These are phyloP conservation scores for Trichomycterus rosablanca DNA, from an alignment of 2,113 vertebrate species.

Conservation along the genomic window DNA sequence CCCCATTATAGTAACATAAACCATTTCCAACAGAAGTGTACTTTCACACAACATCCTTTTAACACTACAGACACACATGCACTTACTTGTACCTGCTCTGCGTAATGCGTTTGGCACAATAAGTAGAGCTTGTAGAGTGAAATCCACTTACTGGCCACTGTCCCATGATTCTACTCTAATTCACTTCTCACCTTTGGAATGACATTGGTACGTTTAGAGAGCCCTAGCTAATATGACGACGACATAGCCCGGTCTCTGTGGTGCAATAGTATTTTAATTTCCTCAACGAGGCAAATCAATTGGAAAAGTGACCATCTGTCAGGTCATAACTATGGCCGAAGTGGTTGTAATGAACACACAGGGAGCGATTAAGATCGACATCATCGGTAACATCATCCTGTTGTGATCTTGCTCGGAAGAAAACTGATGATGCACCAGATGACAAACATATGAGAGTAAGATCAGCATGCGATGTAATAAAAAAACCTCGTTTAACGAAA, in stretches of 20 bases:
- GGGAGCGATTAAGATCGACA: conserved; percentile 62
- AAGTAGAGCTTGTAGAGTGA: not conserved
- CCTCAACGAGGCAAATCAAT: conserved; percentile 79
- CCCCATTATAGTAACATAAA: conserved; percentile 12
- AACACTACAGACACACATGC: not conserved
- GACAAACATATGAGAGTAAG: conserved; percentile 43
- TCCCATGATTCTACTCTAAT: conserved; percentile 68
- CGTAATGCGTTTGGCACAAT: not conserved
- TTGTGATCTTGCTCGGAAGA: conserved; percentile 42
- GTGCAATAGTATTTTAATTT: conserved; percentile 80
- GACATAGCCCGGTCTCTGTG: conserved; percentile 73
- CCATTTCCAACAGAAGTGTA: not conserved
- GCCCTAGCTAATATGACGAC: conserved; percentile 66
- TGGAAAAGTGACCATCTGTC: conserved; percentile 87
- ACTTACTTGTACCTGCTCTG: not conserved
- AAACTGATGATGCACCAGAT: conserved; percentile 42
- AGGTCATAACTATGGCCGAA: conserved; percentile 65
- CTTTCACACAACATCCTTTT: not conserved
- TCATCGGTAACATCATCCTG: conserved; percentile 43
- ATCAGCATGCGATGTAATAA: conserved; percentile 33
- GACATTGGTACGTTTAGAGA: conserved; percentile 69
- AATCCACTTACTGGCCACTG: conserved; percentile 25
- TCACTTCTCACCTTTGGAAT: conserved; percentile 73
- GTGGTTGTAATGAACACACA: conserved; percentile 75
- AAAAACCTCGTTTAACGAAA: conserved; percentile 20